phyloP scores from a whole-genome alignment of 2,888 invertebrate genomes.

The Vesta saturnalis region DNA sequence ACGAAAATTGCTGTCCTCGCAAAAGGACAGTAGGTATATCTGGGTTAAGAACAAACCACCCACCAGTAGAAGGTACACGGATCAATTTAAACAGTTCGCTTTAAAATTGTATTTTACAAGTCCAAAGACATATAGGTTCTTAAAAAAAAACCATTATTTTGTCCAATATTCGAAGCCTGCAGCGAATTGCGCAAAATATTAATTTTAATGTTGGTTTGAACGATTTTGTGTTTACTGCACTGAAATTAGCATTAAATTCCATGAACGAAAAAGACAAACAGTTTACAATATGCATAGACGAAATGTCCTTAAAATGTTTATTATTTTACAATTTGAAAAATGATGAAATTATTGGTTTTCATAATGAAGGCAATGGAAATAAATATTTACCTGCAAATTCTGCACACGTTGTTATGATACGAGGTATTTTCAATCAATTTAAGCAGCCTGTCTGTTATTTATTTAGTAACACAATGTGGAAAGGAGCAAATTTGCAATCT shows the following conservation, averaged over 20 bases:
- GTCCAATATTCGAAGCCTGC: neutral
- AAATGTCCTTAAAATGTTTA: neutral
- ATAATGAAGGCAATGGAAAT: neutral
- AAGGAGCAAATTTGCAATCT: slow-evolving; percentile 10
- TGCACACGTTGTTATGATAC: neutral
- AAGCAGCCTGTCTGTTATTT: slow-evolving; percentile 20
- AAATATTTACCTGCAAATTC: neutral
- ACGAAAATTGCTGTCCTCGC: no score
- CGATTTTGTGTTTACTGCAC: neutral
- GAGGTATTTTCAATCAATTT: slow-evolving; percentile 20
- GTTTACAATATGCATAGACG: neutral
- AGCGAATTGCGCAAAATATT: neutral
- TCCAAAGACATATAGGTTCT: neutral
- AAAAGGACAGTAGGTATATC: no score
- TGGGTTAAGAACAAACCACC: no score
- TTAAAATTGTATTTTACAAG: neutral
- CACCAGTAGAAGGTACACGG: neutral
- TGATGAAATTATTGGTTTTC: neutral
- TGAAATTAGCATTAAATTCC: neutral
- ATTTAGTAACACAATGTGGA: slow-evolving; percentile 15
- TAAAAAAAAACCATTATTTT: neutral
- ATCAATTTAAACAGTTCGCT: neutral
- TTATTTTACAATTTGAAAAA: neutral
- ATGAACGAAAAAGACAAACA: neutral
- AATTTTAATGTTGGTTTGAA: neutral